Base-by-base conservation (phyloP, 1,140 invertebrate genomes). In the Melanaphis sacchari region DNA sequence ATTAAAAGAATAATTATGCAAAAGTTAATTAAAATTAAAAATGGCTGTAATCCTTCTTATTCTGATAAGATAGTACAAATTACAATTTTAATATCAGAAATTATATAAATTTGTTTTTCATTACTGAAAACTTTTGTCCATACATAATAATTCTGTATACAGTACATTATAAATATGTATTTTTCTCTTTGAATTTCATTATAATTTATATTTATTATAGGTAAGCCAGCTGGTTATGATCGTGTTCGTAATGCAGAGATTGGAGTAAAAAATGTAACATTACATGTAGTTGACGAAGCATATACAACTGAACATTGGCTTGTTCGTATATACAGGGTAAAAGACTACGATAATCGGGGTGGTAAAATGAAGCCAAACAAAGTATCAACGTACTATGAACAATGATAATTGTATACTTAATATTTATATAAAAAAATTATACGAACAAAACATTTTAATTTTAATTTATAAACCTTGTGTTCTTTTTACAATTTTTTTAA, bases 301-400 rank as follows among this genome's bases (percentile, higher is more conserved):
- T 99, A 99, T 95, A 99, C 98, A 8, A 98, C 98, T 0, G 98
- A 99, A 95, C 98, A 99, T 95, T 99, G 98, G 98, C 96, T 99
- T 54, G 98, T 99, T 76, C 96, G 98, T 94, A 99, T 99, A 94
- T 99, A 99, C 95, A 98, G 98, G 96, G 98, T 99, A 24, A 99
- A 99, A 96, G 97, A 98, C 95, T 96, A 98, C 94, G 97, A 97
- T 93, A 99, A 99, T 95, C 96, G 98, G 94, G 98, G 98, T 2
- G 91, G 91, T 84, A 93, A 84, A 85, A 93, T 93, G 91, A 93
- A 93, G 46, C 81, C 91, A 26, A 93, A 93, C 91, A 93, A 93
- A 84, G 46, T 93, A 36, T 93, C 59, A 92, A 82, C 43, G 38
- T 84, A 84, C 21, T 84, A 93, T 84, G 43, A 93, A 93, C 36